Evolutionary conservation across 2,888 invertebrate genomes (phyloP).

Genomic region (Podabrus alpinus): DNA sequence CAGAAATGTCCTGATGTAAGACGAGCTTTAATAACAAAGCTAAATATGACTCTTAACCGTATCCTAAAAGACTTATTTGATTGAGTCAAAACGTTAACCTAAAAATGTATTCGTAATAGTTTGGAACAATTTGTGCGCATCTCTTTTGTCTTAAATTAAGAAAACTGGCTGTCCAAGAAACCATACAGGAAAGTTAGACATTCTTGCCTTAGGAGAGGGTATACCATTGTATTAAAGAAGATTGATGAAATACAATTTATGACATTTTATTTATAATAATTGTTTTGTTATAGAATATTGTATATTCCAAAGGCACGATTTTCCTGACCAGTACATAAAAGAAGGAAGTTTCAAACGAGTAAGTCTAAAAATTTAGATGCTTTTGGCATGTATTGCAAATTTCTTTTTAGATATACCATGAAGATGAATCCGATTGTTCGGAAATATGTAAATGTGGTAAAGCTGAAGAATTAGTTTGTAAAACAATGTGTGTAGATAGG

Average conservation of each 20-base stretch:
- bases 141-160: too few species aligned
- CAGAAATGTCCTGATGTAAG: too few species aligned
- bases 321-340: conserved; percentile 81
- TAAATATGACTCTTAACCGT: too few species aligned
- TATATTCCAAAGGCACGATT: conserved; percentile 81
- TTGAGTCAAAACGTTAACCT: too few species aligned
- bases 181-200: too few species aligned
- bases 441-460: conserved; percentile 86
- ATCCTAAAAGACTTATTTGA: too few species aligned
- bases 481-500: conserved; percentile 85
- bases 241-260: not conserved
- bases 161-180: too few species aligned
- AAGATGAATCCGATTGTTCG: conserved; percentile 87
- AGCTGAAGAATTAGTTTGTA: conserved; percentile 78
- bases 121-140: too few species aligned
- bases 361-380: conserved; percentile 50
- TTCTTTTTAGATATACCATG: conserved; percentile 71
- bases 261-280: not conserved
- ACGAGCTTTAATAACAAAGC: too few species aligned
- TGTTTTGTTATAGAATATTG: conserved; percentile 69
- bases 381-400: not conserved
- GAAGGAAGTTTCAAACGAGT: conserved; percentile 87
- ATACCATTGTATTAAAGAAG: too few species aligned
- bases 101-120: too few species aligned
- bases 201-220: too few species aligned